Evolutionary conservation across 2,113 vertebrate species (phyloP).

Genomic region (Euleptes europaea): DNA sequence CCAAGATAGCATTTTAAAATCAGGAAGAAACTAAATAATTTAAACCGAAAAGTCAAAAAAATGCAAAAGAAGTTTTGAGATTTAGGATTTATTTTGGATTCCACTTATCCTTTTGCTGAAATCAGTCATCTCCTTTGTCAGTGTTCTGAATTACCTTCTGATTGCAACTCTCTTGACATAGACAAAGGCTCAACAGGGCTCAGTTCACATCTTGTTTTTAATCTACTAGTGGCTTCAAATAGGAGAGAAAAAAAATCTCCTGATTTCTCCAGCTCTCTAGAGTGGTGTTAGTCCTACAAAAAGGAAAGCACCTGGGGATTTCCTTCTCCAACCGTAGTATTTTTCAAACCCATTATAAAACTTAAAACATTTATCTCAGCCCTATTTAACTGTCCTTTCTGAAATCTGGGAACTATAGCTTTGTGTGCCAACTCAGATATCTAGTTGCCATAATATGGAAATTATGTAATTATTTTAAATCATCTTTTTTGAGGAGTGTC

Average conservation of each 20-base stretch:
- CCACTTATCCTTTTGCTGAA: slow-evolving; percentile 62
- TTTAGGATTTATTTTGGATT: slow-evolving; percentile 8
- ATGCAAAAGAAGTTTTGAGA: slow-evolving; percentile 43
- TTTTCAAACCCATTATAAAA: slow-evolving; percentile 48
- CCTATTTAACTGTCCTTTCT: slow-evolving; percentile 16
- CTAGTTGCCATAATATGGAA: background rate
- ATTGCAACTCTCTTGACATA: slow-evolving; percentile 61
- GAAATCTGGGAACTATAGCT: background rate
- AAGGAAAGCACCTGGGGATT: slow-evolving; percentile 44
- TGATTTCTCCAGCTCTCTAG: slow-evolving; percentile 49
- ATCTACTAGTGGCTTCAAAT: slow-evolving; percentile 45
- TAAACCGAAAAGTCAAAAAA: slow-evolving; percentile 62
- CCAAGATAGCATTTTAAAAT: slow-evolving; percentile 49
- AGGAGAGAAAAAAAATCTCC: slow-evolving; percentile 64
- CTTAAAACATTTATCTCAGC: slow-evolving; percentile 32
- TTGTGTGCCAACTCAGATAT: background rate
- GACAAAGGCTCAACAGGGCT: slow-evolving; percentile 50
- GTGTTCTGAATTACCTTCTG: slow-evolving; percentile 60
- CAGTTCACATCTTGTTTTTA: slow-evolving; percentile 41
- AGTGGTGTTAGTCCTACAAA: slow-evolving; percentile 44
- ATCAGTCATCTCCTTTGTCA: slow-evolving; percentile 56
- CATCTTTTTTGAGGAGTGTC: no score
- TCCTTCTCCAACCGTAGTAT: slow-evolving; percentile 17
- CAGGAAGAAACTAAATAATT: slow-evolving; percentile 60
- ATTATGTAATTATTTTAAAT: background rate